Conservation (phyloP, 2,888 invertebrate species). For the Matsumyia berberina region DNA sequence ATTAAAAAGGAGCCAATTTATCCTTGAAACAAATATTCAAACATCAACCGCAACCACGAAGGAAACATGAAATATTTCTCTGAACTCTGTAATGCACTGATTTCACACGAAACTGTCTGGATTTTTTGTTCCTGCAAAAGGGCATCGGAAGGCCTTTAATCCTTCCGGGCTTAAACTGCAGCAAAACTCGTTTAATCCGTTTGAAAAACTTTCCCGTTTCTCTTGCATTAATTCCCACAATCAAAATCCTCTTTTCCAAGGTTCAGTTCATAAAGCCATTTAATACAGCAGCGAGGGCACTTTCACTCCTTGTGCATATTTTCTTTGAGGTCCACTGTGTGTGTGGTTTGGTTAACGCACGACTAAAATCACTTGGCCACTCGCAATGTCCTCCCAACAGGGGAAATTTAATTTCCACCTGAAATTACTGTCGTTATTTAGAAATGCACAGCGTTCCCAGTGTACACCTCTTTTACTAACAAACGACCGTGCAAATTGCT, state of each 20-base stretch:
- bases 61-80: neutral
- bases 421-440: neutral
- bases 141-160: neutral
- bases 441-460: neutral
- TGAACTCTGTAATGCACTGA: neutral
- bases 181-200: neutral
- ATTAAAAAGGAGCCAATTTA: neutral
- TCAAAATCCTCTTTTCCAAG: neutral
- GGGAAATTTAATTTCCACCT: neutral
- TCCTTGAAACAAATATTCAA: neutral
- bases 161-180: neutral
- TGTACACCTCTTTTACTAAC: neutral
- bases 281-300: neutral
- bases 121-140: neutral
- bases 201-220: neutral
- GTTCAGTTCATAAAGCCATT: neutral
- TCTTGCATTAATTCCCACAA: too few species aligned
- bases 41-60: neutral
- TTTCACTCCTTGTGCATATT: neutral
- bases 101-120: too few species aligned
- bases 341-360: neutral
- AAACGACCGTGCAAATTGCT: conserved; percentile 14
- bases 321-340: neutral
- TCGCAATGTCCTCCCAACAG: too few species aligned
- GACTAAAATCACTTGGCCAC: too few species aligned